phyloP scores from a whole-genome alignment of 2,797 vertebrate genomes.

The Enteromius thamalakanensis region DNA sequence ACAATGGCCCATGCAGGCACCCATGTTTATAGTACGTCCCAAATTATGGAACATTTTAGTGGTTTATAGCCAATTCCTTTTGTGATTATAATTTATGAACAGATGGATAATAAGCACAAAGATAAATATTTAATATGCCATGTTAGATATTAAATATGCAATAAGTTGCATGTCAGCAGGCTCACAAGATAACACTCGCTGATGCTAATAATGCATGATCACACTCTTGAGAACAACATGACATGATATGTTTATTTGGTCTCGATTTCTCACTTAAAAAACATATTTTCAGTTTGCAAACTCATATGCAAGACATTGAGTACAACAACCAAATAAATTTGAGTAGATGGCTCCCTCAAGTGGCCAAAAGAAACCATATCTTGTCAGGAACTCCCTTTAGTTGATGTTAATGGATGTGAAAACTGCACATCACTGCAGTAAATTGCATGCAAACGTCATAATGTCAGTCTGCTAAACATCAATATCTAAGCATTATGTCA shows the following conservation, averaged over 20 bases:
- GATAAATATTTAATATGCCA: conserved; percentile 39
- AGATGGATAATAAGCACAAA: conserved; percentile 31
- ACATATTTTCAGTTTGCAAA: not conserved
- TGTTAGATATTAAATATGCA: conserved; percentile 25
- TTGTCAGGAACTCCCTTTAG: not conserved
- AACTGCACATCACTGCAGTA: not conserved
- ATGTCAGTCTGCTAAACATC: not conserved
- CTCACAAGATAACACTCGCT: conserved; percentile 8
- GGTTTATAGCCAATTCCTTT: not conserved
- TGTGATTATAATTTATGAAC: conserved; percentile 25
- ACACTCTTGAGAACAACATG: not conserved
- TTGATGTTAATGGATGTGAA: not conserved
- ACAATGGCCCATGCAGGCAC: not conserved
- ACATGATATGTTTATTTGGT: conserved; percentile 5
- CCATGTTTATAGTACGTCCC: not conserved
- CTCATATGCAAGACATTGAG: not conserved
- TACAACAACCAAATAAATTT: not conserved
- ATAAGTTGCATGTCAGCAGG: not conserved
- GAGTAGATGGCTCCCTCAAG: not conserved
- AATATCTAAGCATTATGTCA: not conserved
- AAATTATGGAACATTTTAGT: conserved; percentile 5
- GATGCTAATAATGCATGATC: not conserved
- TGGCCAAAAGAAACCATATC: not conserved
- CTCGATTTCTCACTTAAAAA: conserved; percentile 1
- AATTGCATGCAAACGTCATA: not conserved